Conservation (phyloP, 2,797 vertebrate species). For the Moxostoma hubbsi region DNA sequence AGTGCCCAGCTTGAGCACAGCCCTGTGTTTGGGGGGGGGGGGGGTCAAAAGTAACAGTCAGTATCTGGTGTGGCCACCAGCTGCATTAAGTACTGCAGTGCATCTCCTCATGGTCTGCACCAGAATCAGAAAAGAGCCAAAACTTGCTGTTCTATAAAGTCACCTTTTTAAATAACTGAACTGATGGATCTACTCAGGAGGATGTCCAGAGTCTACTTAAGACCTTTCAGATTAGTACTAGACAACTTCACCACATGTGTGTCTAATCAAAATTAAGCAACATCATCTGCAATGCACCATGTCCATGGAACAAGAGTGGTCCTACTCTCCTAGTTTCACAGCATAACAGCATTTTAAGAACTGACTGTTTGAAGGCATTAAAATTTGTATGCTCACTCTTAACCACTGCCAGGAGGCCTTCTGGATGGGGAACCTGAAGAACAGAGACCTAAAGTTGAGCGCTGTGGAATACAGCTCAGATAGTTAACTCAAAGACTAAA, state of each 20-base stretch:
- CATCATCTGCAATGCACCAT: background rate
- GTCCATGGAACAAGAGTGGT: background rate
- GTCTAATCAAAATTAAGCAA: conserved; percentile 86
- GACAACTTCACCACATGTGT: conserved; percentile 96
- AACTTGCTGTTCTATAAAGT: conserved; percentile 9
- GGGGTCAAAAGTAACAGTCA: too few relatives aligned
- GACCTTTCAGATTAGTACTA: conserved; percentile 92
- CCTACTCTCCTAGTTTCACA: background rate
- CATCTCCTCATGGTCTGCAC: too few relatives aligned
- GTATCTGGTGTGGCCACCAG: too few relatives aligned
- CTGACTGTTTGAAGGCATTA: too few relatives aligned
- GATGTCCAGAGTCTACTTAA: conserved; percentile 93
- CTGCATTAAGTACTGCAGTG: too few relatives aligned
- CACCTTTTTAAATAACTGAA: background rate
- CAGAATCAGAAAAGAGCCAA: too few relatives aligned
- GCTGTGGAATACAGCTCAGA: too few relatives aligned
- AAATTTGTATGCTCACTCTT: conserved; percentile 82
- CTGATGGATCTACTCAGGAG: conserved; percentile 74
- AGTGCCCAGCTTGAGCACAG: conserved; percentile 84
- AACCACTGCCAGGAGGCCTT: conserved; percentile 97
- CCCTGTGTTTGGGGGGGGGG: too few relatives aligned
- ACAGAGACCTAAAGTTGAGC: conserved; percentile 91
- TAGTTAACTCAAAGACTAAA: too few relatives aligned
- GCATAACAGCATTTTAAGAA: too few relatives aligned
- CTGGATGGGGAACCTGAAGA: conserved; percentile 97